Conservation (phyloP, 1,140 invertebrate species). For the Sarcophaga bullata region DNA sequence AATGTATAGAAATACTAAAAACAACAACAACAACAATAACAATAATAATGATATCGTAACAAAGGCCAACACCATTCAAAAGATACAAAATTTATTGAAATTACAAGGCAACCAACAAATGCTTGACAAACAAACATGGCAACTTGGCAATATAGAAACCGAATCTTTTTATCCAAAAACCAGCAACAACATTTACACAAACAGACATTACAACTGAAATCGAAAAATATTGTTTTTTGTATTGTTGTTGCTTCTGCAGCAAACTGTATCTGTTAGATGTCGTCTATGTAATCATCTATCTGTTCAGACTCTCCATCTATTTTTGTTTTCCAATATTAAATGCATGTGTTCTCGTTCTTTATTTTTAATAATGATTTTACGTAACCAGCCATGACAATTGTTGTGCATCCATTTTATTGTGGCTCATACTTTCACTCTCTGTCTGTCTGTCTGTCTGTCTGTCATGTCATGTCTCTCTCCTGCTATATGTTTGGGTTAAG, state of each 20-base stretch:
- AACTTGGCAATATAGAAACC: not conserved
- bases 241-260: not conserved
- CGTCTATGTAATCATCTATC: not conserved
- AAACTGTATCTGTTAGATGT: not conserved
- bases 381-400: slow-evolving; percentile 18
- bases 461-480: no score
- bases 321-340: no score
- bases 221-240: not conserved
- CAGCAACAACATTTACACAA: slow-evolving; percentile 19
- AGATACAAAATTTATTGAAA: not conserved
- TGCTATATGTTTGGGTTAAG: no score
- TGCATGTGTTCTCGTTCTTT: no score
- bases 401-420: no score
- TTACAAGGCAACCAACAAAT: not conserved
- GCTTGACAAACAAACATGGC: not conserved
- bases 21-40: not conserved
- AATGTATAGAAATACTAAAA: no score
- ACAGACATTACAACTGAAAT: not conserved
- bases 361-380: slow-evolving; percentile 6
- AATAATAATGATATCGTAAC: not conserved
- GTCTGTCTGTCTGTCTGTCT: no score
- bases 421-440: no score
- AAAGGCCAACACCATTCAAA: not conserved
- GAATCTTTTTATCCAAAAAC: not conserved
- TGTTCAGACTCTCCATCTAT: not conserved